phyloP scores from a whole-genome alignment of 2,113 vertebrate genomes.

The Parus major region DNA sequence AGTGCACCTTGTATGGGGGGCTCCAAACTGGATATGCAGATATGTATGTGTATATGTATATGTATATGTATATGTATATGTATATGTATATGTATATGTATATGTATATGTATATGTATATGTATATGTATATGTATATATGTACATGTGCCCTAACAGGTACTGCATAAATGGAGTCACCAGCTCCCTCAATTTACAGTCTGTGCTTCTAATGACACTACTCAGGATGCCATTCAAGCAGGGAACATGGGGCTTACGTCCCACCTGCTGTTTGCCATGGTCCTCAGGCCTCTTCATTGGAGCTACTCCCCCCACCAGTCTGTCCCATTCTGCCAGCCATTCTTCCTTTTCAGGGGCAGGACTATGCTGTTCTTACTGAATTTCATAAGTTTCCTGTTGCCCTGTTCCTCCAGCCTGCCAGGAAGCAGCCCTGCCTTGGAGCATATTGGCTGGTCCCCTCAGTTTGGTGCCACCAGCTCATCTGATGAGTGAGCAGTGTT shows the following conservation, averaged over 20 bases:
- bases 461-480: background rate
- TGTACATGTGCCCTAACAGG: background rate
- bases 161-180: background rate
- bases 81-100: background rate
- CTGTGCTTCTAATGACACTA: background rate
- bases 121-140: too few relatives aligned
- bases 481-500: background rate
- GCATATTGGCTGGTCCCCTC: background rate
- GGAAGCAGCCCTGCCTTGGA: background rate
- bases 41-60: background rate
- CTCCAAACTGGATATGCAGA: background rate
- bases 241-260: background rate
- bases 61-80: too few relatives aligned
- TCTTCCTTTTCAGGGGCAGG: background rate
- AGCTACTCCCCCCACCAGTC: background rate
- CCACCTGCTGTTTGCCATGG: background rate
- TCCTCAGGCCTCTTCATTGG: background rate
- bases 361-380: background rate
- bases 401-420: background rate
- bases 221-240: background rate
- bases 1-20: rapidly evolving
- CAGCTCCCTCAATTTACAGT: background rate
- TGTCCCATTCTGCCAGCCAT: background rate
- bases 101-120: too few relatives aligned
- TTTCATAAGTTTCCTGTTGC: background rate